Base-by-base conservation (phyloP, 2,797 vertebrate genomes). In the Danio tinwini region DNA sequence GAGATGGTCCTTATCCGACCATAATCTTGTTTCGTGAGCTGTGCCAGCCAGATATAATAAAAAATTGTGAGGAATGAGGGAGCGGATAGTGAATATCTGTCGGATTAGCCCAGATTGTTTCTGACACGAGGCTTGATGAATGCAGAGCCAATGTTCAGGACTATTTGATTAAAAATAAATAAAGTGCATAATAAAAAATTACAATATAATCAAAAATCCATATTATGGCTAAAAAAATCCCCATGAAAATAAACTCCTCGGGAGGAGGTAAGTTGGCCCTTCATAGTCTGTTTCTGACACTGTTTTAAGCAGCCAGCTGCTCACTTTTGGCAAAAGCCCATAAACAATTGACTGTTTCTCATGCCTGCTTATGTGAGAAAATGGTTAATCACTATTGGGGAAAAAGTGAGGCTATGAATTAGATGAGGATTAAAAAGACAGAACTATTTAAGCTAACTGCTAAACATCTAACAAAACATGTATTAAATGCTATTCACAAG, bases 231-330 rank as follows among this genome's bases (percentile, higher is more conserved):
- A 9, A 62, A 40, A 42, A 42, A 42, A n/a, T 29, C 14, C 49
- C 45, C 13, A 44, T 16, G 64, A 47, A 49, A 49, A 49, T 49
- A 67, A 67, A 67, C 44, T 49, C 19, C 4, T 29, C 29, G 3
- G 3, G 14, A 19, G 17, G 44, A 21, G 17, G 2, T 0, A 67
- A 67, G 64, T 67, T 4, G 5, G 21, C 17, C 12, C 19, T 47
- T 17, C 3, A 45, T 11, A 63, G 16, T n/a, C 39, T 0, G n/a
- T 62, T 62, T 42, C 61, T 42, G 16, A 63, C 61, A 11, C 39
- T n/a, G 61, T 42, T 37, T 62, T 40, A 62, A 62, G n/a, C 37
- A 62, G 59, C 59, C 61, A 44, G 61, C 61, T 63, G 61, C 61
- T 63, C 61, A 44, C 61, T 63, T 63, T 61, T 63, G 61, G 61